Conservation (phyloP, 2,113 vertebrate genomes). For the Heterochromis multidens region DNA sequence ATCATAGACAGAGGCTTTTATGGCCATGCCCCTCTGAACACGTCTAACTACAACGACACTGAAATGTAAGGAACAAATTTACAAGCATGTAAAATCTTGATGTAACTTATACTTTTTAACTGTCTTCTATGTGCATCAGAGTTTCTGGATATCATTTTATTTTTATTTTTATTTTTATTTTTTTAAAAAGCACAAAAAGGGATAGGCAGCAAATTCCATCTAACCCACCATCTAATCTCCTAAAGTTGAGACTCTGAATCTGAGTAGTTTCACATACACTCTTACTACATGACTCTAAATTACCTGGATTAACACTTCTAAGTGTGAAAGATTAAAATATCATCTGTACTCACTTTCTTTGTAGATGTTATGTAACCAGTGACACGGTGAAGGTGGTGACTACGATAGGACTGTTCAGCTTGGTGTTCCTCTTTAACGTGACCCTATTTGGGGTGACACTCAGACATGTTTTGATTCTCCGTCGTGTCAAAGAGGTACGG, state of each 20-base stretch:
- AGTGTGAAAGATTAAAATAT: not conserved
- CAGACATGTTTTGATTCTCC: not conserved
- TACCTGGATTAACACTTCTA: not conserved
- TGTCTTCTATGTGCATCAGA: not conserved
- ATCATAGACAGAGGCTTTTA: constrained; percentile 11
- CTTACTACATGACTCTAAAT: not conserved
- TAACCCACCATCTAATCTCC: not conserved
- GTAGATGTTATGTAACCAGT: constrained; percentile 44
- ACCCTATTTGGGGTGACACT: constrained; percentile 18
- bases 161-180: no score
- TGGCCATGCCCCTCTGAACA: not conserved
- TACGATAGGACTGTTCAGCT: constrained; percentile 14
- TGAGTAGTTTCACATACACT: not conserved
- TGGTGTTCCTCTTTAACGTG: constrained; percentile 49
- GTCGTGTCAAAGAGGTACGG: not conserved
- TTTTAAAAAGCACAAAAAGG: not conserved
- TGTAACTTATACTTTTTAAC: not conserved
- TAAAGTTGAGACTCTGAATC: not conserved
- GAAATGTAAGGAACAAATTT: constrained; percentile 12
- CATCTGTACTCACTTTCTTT: not conserved
- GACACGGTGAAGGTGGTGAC: constrained; percentile 16
- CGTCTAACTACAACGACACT: not conserved
- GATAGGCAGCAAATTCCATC: rapidly evolving
- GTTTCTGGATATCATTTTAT: no score
- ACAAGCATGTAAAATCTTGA: not conserved